Evolutionary conservation across 2,797 vertebrate species (phyloP), one percentile per base, ranked within the genome.

Genomic region (Pelodytes ibericus): DNA sequence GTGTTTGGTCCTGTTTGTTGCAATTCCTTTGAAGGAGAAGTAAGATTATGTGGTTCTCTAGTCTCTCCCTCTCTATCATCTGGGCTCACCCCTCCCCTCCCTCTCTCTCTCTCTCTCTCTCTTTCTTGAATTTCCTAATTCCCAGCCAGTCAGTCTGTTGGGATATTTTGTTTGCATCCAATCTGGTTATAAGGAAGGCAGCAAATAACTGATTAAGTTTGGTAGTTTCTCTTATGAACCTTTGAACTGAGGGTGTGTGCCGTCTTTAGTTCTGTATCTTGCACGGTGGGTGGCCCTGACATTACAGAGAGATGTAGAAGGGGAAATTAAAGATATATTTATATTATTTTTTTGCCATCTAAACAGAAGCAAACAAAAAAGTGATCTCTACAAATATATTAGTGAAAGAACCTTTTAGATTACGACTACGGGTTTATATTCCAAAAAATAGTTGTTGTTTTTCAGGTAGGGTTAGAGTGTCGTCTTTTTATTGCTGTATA

Each of bases 261-360:
- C 15, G 83, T 78, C 80, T 26, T 86, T 83, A 82, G 83, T 83
- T 53, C 33, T 13, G 68, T 81, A 79, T 61, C 13, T 65, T 0
- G 70, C 90, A 89, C 47, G 20, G 84, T 94, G 95, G 95, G 96
- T 96, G 96, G 95, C 96, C 96, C 47, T 25, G 76, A 73, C 20
- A 22, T 8, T 68, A 56, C 26, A 68, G 71, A 49, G 70, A 73
- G 0, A 80, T 56, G 63, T 67, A 24, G 63, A 81, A 74, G 81
- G 81, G 80, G 58, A 16, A 80, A 63, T 62, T 75, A 75, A 58
- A 51, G 0, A 51, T 2, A n/a, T 76, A 10, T 66, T 58, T 67
- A 7, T 53, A 1, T 2, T 3, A 1, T 24, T 44, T 53, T 53
- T 27, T 44, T 58, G 80, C 77, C 72, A 13, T 0, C 62, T 56